A percentile compares a stretch with the other conserved stretches of the same genome.
Conservation (phyloP, 2,888 invertebrate species). For the Drosophila koepferae region DNA sequence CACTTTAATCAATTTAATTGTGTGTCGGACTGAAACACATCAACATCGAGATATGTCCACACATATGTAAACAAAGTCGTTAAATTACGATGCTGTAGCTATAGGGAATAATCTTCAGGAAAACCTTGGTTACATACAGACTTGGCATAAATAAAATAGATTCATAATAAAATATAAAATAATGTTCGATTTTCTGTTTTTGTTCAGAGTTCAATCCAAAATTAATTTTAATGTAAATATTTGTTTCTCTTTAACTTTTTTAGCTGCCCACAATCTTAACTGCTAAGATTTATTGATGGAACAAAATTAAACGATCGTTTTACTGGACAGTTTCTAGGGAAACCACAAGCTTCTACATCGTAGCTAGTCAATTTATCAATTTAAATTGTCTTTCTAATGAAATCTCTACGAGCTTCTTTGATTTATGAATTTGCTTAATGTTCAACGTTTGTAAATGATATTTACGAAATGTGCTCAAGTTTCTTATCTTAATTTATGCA, state of each 20-base stretch:
- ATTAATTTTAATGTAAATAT: background rate
- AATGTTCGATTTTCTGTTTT: background rate
- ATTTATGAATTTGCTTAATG: slow-evolving; percentile 23
- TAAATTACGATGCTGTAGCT: slow-evolving; percentile 6
- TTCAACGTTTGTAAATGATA: slow-evolving; percentile 25
- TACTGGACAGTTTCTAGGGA: slow-evolving; percentile 20
- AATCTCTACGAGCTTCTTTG: slow-evolving; percentile 22
- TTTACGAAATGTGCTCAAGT: slow-evolving; percentile 10
- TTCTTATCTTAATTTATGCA: slow-evolving; percentile 14
- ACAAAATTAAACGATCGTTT: background rate
- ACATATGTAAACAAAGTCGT: slow-evolving; percentile 7
- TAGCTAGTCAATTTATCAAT: slow-evolving; percentile 23
- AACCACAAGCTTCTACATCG: slow-evolving; percentile 13
- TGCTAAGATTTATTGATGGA: slow-evolving; percentile 30
- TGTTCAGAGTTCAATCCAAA: background rate
- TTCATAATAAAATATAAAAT: background rate
- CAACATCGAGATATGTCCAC: slow-evolving; percentile 4
- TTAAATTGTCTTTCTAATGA: slow-evolving; percentile 27
- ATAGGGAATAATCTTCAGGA: fast-evolving
- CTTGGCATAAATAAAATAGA: background rate
- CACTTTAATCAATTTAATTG: slow-evolving; percentile 63
- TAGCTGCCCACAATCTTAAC: background rate
- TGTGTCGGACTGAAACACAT: slow-evolving; percentile 38
- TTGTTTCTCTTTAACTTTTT: background rate
- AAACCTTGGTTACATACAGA: background rate